Base-by-base conservation (phyloP, 2,113 vertebrate species). In the Bungarus multicinctus region DNA sequence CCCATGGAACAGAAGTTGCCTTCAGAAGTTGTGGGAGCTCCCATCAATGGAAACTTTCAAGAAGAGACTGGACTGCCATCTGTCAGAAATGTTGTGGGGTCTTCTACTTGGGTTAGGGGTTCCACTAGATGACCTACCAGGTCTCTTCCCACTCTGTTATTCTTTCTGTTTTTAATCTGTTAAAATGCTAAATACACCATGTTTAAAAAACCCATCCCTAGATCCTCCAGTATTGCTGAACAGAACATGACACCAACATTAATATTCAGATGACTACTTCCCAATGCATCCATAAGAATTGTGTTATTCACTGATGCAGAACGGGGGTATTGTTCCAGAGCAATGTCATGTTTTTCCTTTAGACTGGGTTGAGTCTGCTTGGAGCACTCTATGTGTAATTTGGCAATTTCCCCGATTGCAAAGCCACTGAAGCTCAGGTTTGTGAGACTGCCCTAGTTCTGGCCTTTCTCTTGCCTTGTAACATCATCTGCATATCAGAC, bases 401-500 rank as follows among this genome's bases (percentile, higher is more conserved):
- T n/a, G 11, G 60, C 60, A n/a, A 69, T n/a, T 69, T 14, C 47
- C 11, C 60, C 1, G 0, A 69, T 69, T 30, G 27, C 11, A 69
- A n/a, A n/a, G 11, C 30, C 14, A 4, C 10, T 14, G 60, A 69
- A n/a, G 27, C 60, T 69, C 11, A 69, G 60, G 30, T 16, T n/a
- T 69, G 12, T 14, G 11, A 11, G 60, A n/a, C 60, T 69, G 60
- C 11, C 2, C 0, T 0, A 11, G 30, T 88, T 52, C 87, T 55
- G 87, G 90, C 54, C 34, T 89, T 30, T 95, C 20, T 64, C 16
- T 9, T 16, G 0, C 1, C 89, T 53, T 2, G 0, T 30, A 25
- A 47, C 85, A 52, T 86, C 92, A 88, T 90, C 92, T 14, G 12
- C n/a, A n/a, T n/a, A n/a, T n/a, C n/a, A n/a, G n/a, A n/a, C n/a